Percentiles rank a stretch among this genome's conserved stretches.
These are phyloP conservation scores for Standfussiana lucernea DNA, from an alignment of 2,888 invertebrate species.

Conservation along the genomic window DNA sequence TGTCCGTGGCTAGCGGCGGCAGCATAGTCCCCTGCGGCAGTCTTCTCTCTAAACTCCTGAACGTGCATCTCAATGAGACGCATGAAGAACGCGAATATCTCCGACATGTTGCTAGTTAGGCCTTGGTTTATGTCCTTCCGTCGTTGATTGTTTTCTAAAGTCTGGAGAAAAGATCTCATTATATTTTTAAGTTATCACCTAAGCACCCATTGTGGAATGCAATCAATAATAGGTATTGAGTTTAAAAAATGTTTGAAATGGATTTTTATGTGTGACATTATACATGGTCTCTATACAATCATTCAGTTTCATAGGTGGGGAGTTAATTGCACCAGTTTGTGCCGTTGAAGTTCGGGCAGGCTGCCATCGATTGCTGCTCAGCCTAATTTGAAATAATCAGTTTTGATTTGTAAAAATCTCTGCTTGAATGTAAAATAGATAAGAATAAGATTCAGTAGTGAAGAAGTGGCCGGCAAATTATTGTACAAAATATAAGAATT, in stretches of 20 bases:
- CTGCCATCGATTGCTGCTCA: background rate
- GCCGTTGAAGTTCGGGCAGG: no score
- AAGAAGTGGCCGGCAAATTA: background rate
- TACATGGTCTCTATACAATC: background rate
- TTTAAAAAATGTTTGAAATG: background rate
- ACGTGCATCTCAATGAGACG: constrained; percentile 95
- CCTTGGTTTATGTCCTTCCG: constrained; percentile 97
- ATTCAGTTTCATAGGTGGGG: background rate
- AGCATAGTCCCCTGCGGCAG: constrained; percentile 91
- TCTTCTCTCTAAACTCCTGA: constrained; percentile 93
- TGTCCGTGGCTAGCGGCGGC: constrained; percentile 94
- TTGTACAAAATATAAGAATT: background rate
- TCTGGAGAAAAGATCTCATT: constrained; percentile 82
- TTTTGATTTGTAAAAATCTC: background rate
- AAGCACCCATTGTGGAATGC: background rate
- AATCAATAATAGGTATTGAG: background rate
- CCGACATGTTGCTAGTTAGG: constrained; percentile 96
- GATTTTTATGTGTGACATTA: background rate
- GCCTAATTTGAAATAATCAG: background rate
- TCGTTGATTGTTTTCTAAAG: constrained; percentile 96
- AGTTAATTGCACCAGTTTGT: background rate
- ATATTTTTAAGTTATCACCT: background rate
- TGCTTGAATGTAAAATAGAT: background rate
- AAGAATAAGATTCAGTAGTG: no score
- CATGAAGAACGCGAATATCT: constrained; percentile 96